A percentile compares a stretch with the other conserved stretches of the same genome.
These are phyloP conservation scores for Gopherus evgoodei DNA, from an alignment of 2,113 vertebrate species.

Conservation along the genomic window DNA sequence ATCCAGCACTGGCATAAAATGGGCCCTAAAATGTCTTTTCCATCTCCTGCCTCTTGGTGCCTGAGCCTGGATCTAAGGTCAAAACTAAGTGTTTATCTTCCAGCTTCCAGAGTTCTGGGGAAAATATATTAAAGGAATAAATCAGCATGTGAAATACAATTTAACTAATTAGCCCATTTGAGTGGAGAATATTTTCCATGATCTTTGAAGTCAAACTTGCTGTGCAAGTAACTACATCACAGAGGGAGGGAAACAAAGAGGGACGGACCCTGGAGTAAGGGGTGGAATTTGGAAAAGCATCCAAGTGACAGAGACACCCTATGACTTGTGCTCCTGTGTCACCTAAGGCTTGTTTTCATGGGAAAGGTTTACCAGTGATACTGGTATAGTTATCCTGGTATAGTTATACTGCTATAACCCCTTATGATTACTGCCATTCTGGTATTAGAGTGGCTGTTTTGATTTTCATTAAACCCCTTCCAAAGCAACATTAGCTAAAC, in stretches of 20 bases:
- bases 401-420: background rate
- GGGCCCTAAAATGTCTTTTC: background rate
- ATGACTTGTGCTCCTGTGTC: background rate
- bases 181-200: conserved; percentile 60
- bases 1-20: background rate
- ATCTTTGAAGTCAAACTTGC: conserved; percentile 57
- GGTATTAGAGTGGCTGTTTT: background rate
- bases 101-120: background rate
- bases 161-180: conserved; percentile 65
- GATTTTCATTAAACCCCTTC: background rate
- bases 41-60: conserved; percentile 10
- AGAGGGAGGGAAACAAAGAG: background rate
- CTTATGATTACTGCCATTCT: background rate
- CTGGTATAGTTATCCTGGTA: too few species aligned
- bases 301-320: background rate
- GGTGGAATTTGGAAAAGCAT: background rate
- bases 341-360: background rate
- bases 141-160: conserved; percentile 71
- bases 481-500: background rate
- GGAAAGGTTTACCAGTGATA: background rate
- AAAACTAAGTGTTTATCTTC: conserved; percentile 54
- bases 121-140: conserved; percentile 53
- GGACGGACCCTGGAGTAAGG: background rate
- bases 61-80: conserved; percentile 47
- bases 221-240: background rate